Conservation (phyloP, 2,888 invertebrate species). For the Brachyptera risi region DNA sequence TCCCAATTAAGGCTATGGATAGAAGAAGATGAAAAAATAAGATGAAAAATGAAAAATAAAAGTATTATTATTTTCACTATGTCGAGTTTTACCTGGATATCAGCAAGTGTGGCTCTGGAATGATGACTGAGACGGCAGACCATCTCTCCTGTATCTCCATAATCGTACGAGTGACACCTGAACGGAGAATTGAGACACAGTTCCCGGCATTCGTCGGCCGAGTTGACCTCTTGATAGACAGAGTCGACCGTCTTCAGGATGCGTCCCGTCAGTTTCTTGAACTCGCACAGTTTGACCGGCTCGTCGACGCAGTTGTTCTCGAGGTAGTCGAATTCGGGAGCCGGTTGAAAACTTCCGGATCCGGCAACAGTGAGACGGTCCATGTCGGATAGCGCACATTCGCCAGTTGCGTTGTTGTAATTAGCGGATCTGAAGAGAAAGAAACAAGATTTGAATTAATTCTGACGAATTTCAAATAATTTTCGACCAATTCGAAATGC, state of each 20-base stretch:
- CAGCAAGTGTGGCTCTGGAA: constrained; percentile 80
- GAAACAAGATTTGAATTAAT: not conserved
- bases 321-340: constrained; percentile 68
- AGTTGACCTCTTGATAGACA: constrained; percentile 84
- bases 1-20: too few relatives aligned
- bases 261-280: constrained; percentile 81
- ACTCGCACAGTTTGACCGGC: constrained; percentile 91
- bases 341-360: constrained; percentile 68
- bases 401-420: constrained; percentile 79
- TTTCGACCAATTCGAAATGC: too few relatives aligned
- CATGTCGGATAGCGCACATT: constrained; percentile 87
- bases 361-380: constrained; percentile 85
- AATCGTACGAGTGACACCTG: constrained; percentile 91
- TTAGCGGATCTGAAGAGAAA: constrained; percentile 72
- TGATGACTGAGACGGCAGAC: constrained; percentile 91
- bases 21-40: too few relatives aligned
- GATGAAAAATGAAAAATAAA: too few relatives aligned
- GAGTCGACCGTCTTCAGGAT: constrained; percentile 92
- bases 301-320: constrained; percentile 93
- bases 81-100: constrained; percentile 79
- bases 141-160: constrained; percentile 88
- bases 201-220: constrained; percentile 82
- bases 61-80: too few relatives aligned
- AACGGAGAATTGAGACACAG: constrained; percentile 77
- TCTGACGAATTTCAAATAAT: not conserved